Evolutionary conservation across 2,888 invertebrate genomes (phyloP), one percentile per base, ranked within the genome.

Genomic region (Callosobruchus maculatus): DNA sequence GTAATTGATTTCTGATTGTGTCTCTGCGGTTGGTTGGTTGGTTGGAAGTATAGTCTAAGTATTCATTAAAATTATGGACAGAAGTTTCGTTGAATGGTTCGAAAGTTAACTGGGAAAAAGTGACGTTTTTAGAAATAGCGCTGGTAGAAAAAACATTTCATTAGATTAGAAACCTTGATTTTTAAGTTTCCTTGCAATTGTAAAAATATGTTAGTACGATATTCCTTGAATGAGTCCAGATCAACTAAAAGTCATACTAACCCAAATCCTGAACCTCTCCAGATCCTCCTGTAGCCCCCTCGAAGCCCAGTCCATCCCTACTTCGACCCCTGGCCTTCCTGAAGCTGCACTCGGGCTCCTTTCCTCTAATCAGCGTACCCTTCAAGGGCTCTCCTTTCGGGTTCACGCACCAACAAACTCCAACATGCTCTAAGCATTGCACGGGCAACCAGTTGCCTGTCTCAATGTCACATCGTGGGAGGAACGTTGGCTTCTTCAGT

Each of bases 401-500:
- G 81, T 93, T 93, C 0, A 95, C 95, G 84, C 96, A 96, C 96
- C 96, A 96, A 82, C 95, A 96, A 0, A 96, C 94, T 2, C 94
- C 94, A 82, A 92, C 89, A 81, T 91, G 86, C 78, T 92, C 92
- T 74, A 96, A 90, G 84, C 96, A 96, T 85, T 96, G 96, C 20
- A 95, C 91, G 0, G 94, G 88, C 81, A 94, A 93, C 95, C 95
- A 96, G 30, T 90, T 91, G 0, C 95, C 95, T 18, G 90, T 91
- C 70, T 89, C 87, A 0, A 90, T 88, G 82, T 94, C 93, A 81
- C 95, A 96, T 73, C 91, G 90, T 0, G 95, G 96, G 76, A 93
- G 89, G 85, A 96, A 96, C 0, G 93, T 93, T 0, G 93, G 91
- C 82, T 93, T 92, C 74, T 93, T 93, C 79, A 92, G 91, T 74